Conservation (phyloP, 2,113 vertebrate species). For the Chaetops frenatus region DNA sequence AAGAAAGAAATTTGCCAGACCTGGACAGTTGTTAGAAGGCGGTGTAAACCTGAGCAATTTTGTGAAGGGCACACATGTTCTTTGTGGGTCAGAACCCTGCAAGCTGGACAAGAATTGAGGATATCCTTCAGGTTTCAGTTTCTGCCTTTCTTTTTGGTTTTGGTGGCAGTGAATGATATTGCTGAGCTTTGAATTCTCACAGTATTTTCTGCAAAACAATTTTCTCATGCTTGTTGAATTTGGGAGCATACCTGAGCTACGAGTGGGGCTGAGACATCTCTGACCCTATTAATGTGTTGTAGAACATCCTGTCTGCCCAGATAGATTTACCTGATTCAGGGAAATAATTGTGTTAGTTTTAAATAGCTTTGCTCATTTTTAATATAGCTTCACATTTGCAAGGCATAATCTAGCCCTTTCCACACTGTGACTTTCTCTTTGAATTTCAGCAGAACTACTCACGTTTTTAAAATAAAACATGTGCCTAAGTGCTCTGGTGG, state of each 20-base stretch:
- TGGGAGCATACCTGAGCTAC: neutral
- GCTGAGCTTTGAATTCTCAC: neutral
- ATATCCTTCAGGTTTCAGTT: neutral
- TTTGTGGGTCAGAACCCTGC: neutral
- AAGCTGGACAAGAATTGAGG: rapidly evolving
- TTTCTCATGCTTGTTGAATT: neutral
- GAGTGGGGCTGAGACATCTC: neutral
- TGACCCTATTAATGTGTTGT: neutral
- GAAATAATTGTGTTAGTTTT: neutral
- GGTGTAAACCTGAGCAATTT: neutral
- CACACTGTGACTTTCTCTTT: neutral
- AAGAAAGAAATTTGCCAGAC: neutral
- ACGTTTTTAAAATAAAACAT: neutral
- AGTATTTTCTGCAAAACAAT: neutral
- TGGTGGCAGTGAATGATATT: neutral
- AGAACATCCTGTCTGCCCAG: neutral
- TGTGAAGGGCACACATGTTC: rapidly evolving
- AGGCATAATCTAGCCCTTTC: neutral
- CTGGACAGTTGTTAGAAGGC: neutral
- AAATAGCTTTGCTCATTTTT: neutral
- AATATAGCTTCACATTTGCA: neutral
- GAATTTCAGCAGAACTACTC: neutral
- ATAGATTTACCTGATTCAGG: neutral
- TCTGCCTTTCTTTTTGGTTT: neutral
- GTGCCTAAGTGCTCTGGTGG: conserved; percentile 33